A percentile compares a stretch with the other conserved stretches of the same genome.
These are phyloP conservation scores for Temnopleurus reevesii DNA, from an alignment of 53 echinoderm and acorn worm genomes.

Conservation along the genomic window DNA sequence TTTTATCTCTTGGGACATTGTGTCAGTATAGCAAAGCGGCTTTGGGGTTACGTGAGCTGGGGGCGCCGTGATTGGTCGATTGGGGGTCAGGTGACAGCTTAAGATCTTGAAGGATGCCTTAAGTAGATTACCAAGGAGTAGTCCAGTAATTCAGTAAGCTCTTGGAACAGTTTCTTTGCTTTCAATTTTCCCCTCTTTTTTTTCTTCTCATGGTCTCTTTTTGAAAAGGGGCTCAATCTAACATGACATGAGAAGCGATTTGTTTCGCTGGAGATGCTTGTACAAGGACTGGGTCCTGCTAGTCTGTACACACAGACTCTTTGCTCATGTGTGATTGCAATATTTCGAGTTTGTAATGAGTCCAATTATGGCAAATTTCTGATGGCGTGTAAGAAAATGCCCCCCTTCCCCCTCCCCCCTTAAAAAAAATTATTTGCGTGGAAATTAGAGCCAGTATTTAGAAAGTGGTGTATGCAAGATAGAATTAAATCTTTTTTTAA, in stretches of 20 bases:
- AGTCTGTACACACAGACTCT: no score
- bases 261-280: background rate
- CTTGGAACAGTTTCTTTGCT: background rate
- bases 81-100: conserved; percentile 27
- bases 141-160: conserved; percentile 58
- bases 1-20: background rate
- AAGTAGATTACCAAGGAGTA: conserved; percentile 44
- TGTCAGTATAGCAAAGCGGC: conserved; percentile 12
- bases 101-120: conserved; percentile 42
- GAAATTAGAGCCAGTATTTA: no score
- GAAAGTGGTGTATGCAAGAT: no score
- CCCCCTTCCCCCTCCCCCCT: no score
- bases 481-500: no score
- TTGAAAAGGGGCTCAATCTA: background rate
- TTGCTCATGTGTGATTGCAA: no score
- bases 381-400: no score
- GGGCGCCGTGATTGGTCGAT: background rate
- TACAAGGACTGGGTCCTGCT: no score
- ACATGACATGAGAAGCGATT: background rate
- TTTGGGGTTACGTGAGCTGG: conserved; percentile 47
- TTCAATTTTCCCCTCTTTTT: conserved; percentile 16
- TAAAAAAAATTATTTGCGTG: no score
- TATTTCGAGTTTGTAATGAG: no score
- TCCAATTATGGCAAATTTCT: no score
- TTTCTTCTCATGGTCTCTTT: background rate